Evolutionary conservation across 2,113 vertebrate genomes (phyloP).

Genomic region (Centropristis striata): DNA sequence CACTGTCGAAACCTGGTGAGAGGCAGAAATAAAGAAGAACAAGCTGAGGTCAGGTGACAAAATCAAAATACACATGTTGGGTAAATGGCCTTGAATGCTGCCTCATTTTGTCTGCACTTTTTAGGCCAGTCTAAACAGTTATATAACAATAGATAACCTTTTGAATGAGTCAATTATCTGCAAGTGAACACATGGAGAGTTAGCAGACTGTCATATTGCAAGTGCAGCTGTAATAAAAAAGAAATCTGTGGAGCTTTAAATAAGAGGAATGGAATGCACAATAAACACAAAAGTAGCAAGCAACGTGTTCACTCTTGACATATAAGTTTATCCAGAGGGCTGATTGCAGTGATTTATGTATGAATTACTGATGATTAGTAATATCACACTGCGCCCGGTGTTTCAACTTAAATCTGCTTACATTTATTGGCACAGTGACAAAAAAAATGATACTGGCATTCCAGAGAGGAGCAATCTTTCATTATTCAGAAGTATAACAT

Average conservation of each 20-base stretch:
- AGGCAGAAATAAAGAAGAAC: not conserved
- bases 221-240: slow-evolving; percentile 17
- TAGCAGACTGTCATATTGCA: not conserved
- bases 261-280: slow-evolving; percentile 31
- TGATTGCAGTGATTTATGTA: slow-evolving; percentile 15
- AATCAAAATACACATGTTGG: not conserved
- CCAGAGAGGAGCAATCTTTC: not conserved
- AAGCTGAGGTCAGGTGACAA: slow-evolving; percentile 1
- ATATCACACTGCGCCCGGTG: not conserved
- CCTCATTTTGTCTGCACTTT: slow-evolving; percentile 5
- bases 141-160: not conserved
- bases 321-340: not conserved
- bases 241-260: not conserved
- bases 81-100: not conserved
- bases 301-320: slow-evolving; percentile 42
- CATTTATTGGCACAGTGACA: not conserved
- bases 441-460: not conserved
- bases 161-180: not conserved
- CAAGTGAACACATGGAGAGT: not conserved
- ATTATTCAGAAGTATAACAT: not conserved
- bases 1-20: slow-evolving; percentile 88
- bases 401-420: not conserved
- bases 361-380: slow-evolving; percentile 1
- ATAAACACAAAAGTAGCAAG: slow-evolving; percentile 4
- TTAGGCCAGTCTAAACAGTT: not conserved